A percentile compares a stretch with the other conserved stretches of the same genome.
Conservation (phyloP, 2,888 invertebrate species). For the Drosophila nr. perissopoda region DNA sequence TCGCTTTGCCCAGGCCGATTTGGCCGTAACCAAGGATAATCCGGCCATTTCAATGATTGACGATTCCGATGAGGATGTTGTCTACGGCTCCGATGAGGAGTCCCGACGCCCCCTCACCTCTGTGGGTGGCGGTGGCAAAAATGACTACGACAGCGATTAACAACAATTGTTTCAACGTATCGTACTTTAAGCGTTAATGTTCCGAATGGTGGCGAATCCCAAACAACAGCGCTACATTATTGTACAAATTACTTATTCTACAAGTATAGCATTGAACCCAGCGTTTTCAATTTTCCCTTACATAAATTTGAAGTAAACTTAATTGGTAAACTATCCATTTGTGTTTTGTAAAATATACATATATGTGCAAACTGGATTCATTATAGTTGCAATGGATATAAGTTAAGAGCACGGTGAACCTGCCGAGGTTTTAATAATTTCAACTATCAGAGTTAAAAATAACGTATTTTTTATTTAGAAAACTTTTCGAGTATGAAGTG, state of each 20-base stretch:
- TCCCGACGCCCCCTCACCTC: conserved; percentile 92
- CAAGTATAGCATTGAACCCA: conserved; percentile 37
- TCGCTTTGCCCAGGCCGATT: conserved; percentile 92
- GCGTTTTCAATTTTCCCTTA: conserved; percentile 39
- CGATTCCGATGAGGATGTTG: conserved; percentile 98
- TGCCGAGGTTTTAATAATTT: neutral
- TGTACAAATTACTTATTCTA: conserved; percentile 50
- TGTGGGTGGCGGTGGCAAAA: conserved; percentile 87
- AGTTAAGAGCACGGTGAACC: neutral
- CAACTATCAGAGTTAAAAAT: neutral
- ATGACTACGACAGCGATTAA: conserved; percentile 91
- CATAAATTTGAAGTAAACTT: conserved; percentile 34
- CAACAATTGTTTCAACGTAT: conserved; percentile 14
- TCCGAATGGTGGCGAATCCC: conserved; percentile 42
- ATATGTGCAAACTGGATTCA: neutral
- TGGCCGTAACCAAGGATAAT: conserved; percentile 97
- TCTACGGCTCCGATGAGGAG: conserved; percentile 96
- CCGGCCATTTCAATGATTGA: conserved; percentile 99
- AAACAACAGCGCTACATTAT: conserved; percentile 31
- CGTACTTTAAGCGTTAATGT: conserved; percentile 54
- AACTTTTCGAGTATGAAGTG: neutral
- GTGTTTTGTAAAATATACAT: conserved; percentile 18
- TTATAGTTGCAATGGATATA: neutral
- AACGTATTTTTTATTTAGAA: neutral
- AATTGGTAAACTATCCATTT: conserved; percentile 33